Evolutionary conservation across 1,140 invertebrate genomes (phyloP).

Genomic region (Hylaeus anthracinus): DNA sequence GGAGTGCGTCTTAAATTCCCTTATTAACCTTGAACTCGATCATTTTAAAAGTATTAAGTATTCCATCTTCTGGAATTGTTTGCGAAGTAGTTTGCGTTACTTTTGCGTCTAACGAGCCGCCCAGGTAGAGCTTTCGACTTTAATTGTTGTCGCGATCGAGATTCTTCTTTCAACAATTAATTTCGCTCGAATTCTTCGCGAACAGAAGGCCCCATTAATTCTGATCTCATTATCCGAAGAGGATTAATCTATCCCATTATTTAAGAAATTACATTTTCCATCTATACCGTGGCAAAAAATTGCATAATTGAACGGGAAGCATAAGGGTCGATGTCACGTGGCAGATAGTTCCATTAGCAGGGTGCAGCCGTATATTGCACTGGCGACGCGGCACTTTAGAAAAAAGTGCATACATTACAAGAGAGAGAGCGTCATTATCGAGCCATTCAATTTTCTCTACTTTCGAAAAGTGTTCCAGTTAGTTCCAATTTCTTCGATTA

Average conservation of each 20-base stretch:
- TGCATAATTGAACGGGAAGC: not conserved
- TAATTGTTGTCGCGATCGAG: no score
- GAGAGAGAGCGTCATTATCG: not conserved
- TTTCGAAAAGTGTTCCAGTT: not conserved
- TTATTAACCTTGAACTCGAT: no score
- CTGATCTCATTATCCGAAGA: not conserved
- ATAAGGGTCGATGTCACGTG: not conserved
- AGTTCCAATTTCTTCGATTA: constrained; percentile 24
- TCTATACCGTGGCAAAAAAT: not conserved
- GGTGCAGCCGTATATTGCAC: not conserved
- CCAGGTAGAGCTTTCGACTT: no score
- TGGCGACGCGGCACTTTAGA: not conserved
- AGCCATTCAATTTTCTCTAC: constrained; percentile 10
- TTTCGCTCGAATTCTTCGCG: no score
- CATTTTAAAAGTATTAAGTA: no score
- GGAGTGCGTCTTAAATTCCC: no score
- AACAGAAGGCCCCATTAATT: no score
- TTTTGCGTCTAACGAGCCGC: no score
- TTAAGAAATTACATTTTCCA: not conserved
- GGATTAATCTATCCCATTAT: not conserved
- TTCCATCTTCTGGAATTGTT: no score
- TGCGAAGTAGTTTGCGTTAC: no score
- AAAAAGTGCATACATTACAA: not conserved
- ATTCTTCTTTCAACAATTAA: no score
- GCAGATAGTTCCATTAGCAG: not conserved